phyloP scores from a whole-genome alignment of 2,113 vertebrate species.

The Calyptomena viridis region DNA sequence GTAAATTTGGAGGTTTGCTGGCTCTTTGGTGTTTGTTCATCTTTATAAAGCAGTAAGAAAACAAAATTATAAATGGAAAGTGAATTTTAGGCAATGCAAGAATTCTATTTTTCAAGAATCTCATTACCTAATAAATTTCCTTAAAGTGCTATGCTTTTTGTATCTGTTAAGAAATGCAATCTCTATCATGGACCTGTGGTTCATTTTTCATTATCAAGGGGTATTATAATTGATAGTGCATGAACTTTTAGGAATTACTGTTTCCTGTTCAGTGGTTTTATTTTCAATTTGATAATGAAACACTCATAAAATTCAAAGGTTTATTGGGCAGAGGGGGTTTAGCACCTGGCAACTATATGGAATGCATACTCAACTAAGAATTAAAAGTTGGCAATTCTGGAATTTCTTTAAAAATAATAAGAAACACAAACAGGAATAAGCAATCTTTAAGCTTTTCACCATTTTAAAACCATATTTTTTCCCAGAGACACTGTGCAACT shows the following conservation, averaged over 20 bases:
- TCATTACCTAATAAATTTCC: background rate
- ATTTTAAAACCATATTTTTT: constrained; percentile 15
- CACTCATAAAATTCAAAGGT: constrained; percentile 32
- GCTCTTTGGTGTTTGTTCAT: background rate
- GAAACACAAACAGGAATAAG: background rate
- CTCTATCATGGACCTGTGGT: background rate
- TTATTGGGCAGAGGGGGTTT: background rate
- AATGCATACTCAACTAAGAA: background rate
- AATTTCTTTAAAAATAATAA: background rate
- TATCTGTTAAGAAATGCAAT: background rate
- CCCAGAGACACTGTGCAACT: background rate
- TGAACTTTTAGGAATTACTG: background rate
- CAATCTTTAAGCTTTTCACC: background rate
- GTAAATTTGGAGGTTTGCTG: background rate
- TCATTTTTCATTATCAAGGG: constrained; percentile 13
- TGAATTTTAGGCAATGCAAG: background rate
- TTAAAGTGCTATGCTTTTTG: background rate
- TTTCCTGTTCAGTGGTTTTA: constrained; percentile 31
- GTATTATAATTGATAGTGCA: constrained; percentile 7
- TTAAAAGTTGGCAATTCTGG: background rate
- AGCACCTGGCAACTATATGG: constrained; percentile 18
- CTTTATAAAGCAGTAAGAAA: background rate
- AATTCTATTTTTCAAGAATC: background rate
- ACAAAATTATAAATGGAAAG: background rate
- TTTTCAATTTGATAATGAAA: constrained; percentile 47